These are phyloP conservation scores for Microtus montanus DNA, from an alignment of 2,113 vertebrate genomes.

Conservation along the genomic window DNA sequence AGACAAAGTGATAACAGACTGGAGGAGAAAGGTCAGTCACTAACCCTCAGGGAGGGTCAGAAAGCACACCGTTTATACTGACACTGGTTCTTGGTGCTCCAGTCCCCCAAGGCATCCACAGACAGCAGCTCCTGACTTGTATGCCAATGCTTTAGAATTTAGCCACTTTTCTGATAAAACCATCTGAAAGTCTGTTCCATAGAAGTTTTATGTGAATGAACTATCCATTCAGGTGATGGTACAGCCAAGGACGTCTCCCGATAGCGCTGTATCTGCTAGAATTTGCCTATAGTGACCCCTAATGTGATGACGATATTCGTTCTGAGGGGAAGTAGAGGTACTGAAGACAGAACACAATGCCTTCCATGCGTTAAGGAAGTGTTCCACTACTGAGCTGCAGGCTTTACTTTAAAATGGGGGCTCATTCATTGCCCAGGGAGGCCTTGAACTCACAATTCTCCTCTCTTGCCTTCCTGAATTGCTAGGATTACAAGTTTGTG, in stretches of 20 bases:
- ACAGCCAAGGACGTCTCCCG: not conserved
- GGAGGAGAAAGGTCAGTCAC: not conserved
- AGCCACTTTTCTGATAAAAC: slow-evolving; percentile 32
- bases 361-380: no score
- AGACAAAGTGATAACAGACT: not conserved
- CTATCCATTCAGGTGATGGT: not conserved
- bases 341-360: not conserved
- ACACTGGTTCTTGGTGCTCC: not conserved
- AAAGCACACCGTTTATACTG: not conserved
- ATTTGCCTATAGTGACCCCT: not conserved
- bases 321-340: not conserved
- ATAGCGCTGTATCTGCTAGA: not conserved
- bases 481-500: not conserved
- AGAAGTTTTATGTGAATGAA: not conserved
- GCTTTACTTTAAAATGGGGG: not conserved
- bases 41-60: not conserved
- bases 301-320: not conserved
- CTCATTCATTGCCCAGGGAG: no score
- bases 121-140: not conserved
- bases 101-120: not conserved
- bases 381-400: not conserved
- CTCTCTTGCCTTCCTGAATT: not conserved
- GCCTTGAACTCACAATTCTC: not conserved
- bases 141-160: not conserved
- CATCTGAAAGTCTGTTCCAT: not conserved